Evolutionary conservation across 2,113 vertebrate genomes (phyloP), one percentile per base, ranked within the genome.

Genomic region (Felis catus): DNA sequence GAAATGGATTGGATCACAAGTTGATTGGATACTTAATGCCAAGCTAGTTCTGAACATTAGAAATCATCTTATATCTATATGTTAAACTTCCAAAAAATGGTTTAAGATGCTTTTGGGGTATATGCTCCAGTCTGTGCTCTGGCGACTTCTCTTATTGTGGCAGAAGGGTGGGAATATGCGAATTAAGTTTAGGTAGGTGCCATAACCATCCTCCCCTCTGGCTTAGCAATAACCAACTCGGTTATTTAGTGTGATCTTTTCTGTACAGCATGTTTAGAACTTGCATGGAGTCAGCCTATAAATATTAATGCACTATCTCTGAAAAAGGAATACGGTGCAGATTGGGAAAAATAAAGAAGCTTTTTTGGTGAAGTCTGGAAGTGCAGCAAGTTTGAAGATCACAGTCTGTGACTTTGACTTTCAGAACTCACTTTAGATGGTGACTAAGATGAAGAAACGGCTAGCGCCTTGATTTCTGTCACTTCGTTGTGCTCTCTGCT

Each of bases 191-290:
- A 81, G 0, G 15, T 71, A 15, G 55, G 27, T 89, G 16, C 78
- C 3, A 0, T 29, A 70, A 13, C 4, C 53, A 6, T 71, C 29
- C 4, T 81, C 23, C 31, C 66, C 68, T 65, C 90, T 94, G 79
- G 36, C 68, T 97, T 95, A 97, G 55, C 48, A 68, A 9, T 95
- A 36, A 68, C 78, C 95, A 66, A 74, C 70, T 58, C 53, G 21
- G n/a, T 92, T 89, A 80, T 39, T 89, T 55, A 89, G 29, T 55
- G 1, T 63, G 31, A 29, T 97, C 3, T 45, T 91, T 79, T 80
- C 63, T 98, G 96, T 53, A 85, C 74, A 96, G 81, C 74, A 87
- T 97, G 83, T 96, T 92, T 96, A 91, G 89, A 84, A 91, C 92
- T 79, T 95, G 18, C 7, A 73, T 13, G 21, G 31, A 71, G 33